Conservation (phyloP, 2,797 vertebrate species). For the Chaunax sp. region DNA sequence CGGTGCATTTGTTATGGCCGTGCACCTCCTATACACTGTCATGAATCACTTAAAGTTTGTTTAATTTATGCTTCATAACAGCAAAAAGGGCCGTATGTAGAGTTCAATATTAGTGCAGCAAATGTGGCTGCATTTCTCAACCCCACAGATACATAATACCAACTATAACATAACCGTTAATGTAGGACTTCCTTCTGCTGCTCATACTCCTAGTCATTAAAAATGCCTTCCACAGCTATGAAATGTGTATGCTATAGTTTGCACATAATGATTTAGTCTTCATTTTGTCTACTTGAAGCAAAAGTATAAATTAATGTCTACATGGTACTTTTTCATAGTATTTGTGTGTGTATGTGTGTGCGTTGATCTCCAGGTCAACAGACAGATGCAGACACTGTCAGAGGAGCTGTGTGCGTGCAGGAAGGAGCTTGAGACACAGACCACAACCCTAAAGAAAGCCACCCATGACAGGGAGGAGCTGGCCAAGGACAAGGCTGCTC, state of each 20-base stretch:
- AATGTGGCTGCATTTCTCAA: conserved; percentile 21
- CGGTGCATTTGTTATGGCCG: conserved; percentile 44
- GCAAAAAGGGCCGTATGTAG: conserved; percentile 1
- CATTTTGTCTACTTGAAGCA: background rate
- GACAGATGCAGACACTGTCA: conserved; percentile 76
- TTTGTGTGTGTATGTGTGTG: conserved; percentile 47
- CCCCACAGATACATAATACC: conserved; percentile 31
- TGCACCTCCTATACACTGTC: conserved; percentile 28
- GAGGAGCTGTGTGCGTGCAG: conserved; percentile 79
- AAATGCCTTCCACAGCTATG: background rate
- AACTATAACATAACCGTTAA: conserved; percentile 2
- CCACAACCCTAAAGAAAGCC: conserved; percentile 71
- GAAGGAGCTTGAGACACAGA: conserved; percentile 80
- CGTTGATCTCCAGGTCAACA: conserved; percentile 72
- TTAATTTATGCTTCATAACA: conserved; percentile 48
- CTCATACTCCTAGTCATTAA: conserved; percentile 8
- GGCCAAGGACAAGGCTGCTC: conserved; percentile 79
- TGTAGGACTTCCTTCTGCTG: conserved; percentile 6
- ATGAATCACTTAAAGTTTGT: conserved; percentile 38
- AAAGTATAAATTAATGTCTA: conserved; percentile 23
- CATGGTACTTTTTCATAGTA: background rate
- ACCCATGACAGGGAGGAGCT: conserved; percentile 79
- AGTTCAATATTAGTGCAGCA: conserved; percentile 32
- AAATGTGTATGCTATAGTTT: conserved; percentile 11
- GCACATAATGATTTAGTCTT: conserved; percentile 10